Evolutionary conservation across 2,797 vertebrate genomes (phyloP).

Genomic region (Megalops cyprinoides): DNA sequence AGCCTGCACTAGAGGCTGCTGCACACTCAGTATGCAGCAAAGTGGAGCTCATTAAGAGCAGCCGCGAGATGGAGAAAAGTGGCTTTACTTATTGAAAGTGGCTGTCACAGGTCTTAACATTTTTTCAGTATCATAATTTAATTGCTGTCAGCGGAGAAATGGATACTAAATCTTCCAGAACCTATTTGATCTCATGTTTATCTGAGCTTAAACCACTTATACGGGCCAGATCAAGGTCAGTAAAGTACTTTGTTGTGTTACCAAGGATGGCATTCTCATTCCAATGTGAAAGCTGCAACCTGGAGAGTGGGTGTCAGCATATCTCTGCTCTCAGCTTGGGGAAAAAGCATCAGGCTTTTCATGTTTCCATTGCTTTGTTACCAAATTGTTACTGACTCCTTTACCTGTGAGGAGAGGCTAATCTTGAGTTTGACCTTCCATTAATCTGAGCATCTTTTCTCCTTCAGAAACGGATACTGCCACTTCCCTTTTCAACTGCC

Average conservation of each 20-base stretch:
- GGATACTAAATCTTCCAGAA: conserved; percentile 4
- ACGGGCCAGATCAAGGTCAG: conserved; percentile 55
- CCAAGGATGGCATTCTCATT: conserved; percentile 15
- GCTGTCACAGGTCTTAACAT: conserved; percentile 26
- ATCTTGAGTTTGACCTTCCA: too few relatives aligned
- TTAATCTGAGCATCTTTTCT: too few relatives aligned
- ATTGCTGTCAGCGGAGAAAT: conserved; percentile 41
- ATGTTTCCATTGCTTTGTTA: not conserved
- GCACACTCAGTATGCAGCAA: too few relatives aligned
- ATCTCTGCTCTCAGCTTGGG: too few relatives aligned
- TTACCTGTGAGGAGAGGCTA: too few relatives aligned
- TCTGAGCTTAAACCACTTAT: conserved; percentile 43
- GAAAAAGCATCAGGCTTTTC: too few relatives aligned
- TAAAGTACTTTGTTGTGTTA: conserved; percentile 41
- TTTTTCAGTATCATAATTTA: conserved; percentile 52
- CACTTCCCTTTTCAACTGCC: too few relatives aligned
- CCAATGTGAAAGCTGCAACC: not conserved
- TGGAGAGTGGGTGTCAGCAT: too few relatives aligned
- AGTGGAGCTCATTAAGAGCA: not conserved
- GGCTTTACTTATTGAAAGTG: not conserved
- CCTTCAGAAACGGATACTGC: too few relatives aligned
- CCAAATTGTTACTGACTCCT: conserved; percentile 11
- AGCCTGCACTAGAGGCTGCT: too few relatives aligned
- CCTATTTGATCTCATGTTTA: conserved; percentile 52
- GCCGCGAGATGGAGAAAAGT: not conserved